These are phyloP conservation scores for Podargus strigoides DNA, from an alignment of 2,797 vertebrate species.

Conservation along the genomic window DNA sequence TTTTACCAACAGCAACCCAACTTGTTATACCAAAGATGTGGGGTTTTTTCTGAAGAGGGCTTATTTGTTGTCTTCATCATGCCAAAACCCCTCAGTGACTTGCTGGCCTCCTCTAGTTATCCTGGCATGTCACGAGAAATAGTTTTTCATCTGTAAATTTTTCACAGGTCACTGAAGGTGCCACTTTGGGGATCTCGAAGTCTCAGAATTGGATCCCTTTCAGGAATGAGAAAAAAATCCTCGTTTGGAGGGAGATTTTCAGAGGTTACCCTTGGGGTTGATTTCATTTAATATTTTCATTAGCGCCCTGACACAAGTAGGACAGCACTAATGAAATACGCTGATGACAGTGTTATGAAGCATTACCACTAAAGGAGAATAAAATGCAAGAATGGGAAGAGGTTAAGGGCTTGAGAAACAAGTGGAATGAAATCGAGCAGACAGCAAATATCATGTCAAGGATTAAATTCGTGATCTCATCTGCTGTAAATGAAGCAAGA, in stretches of 20 bases:
- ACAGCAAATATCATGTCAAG: not conserved
- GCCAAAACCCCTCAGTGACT: not conserved
- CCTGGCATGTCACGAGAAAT: not conserved
- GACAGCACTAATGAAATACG: not conserved
- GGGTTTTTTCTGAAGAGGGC: not conserved
- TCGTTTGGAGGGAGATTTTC: not conserved
- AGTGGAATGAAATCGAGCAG: not conserved
- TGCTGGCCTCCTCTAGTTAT: not conserved
- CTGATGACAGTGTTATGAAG: not conserved
- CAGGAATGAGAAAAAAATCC: not conserved
- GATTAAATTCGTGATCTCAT: not conserved
- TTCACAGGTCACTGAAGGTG: not conserved
- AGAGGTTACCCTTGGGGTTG: not conserved
- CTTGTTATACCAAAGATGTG: not conserved
- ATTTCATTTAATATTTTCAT: conserved; percentile 5
- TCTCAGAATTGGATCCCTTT: not conserved
- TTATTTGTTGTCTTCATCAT: not conserved
- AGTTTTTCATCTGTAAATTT: not conserved
- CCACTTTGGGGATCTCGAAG: not conserved
- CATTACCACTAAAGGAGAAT: not conserved
- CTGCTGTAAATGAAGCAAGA: not conserved
- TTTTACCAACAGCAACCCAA: not conserved
- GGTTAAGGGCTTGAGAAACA: not conserved
- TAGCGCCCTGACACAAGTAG: not conserved
- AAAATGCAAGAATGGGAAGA: not conserved